Conservation (phyloP, 2,888 invertebrate species). For the Brenthis daphne region DNA sequence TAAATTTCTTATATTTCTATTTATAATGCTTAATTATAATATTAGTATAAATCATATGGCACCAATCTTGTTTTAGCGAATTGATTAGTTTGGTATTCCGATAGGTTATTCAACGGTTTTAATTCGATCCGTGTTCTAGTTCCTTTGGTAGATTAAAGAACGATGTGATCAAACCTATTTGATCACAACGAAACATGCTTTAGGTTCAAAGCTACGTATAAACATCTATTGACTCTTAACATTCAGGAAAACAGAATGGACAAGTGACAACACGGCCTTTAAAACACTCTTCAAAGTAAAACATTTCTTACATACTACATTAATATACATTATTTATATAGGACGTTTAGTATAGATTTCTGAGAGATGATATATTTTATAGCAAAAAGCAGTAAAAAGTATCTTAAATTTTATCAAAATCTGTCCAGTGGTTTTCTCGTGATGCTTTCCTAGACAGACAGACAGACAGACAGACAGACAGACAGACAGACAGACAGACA, state of each 20-base stretch:
- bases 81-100: not conserved
- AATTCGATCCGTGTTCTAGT: not conserved
- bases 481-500: too few relatives aligned
- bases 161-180: not conserved
- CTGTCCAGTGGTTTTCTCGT: too few relatives aligned
- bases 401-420: too few relatives aligned
- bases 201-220: conserved; percentile 17
- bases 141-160: not conserved
- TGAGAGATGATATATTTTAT: too few relatives aligned
- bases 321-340: conserved; percentile 9
- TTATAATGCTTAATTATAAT: conserved; percentile 1
- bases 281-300: conserved; percentile 15
- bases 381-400: too few relatives aligned
- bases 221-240: conserved; percentile 25
- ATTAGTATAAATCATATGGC: conserved; percentile 18
- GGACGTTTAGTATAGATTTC: not conserved
- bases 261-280: conserved; percentile 22
- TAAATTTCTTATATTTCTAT: conserved; percentile 7
- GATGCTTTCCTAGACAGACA: too few relatives aligned
- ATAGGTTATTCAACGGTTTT: not conserved
- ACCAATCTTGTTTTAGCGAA: conserved; percentile 7
- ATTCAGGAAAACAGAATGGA: conserved; percentile 20
- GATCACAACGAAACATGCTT: conserved; percentile 5
- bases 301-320: conserved; percentile 4
- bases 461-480: too few relatives aligned